Base-by-base conservation (phyloP, 2,797 vertebrate genomes). In the Scomberomorus guttatus region DNA sequence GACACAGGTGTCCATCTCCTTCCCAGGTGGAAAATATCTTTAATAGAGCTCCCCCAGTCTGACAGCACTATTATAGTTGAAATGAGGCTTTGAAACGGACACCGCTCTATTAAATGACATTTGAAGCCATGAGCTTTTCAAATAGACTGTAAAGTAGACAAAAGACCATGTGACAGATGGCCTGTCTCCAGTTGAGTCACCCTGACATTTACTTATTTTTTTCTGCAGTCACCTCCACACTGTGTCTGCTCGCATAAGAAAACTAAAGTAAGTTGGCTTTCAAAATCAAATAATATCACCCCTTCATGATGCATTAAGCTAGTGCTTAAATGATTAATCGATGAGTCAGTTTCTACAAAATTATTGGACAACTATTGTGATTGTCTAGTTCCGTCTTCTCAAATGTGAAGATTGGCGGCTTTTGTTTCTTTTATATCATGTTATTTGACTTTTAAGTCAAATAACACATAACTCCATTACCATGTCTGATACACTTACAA, bases 81-180 rank as follows among this genome's bases (percentile, higher is more conserved):
- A 89, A 87, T 76, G 73, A 83, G 66, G n/a, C 80, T 87, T 72
- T 81, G 78, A 83, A 83, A 83, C 62, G 50, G 81, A 83, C 8
- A 2, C 72, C 46, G 14, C 64, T 85, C 50, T 58, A 56, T 80
- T 78, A 85, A 81, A 86, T 64, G 80, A 80, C 83, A 85, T 88
- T 90, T 82, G 24, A 84, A 85, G 65, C 79, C 51, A 68, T 82
- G 75, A 77, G 65, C 60, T 77, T 86, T 75, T 75, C 56, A 81
- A 70, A 59, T 34, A 65, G 72, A 71, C 54, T 57, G 22, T 57
- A 82, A 72, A 75, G 60, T 65, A 81, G 83, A 86, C 87, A 85
- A 84, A 88, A 82, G 61, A 75, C 56, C 37, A 12, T 34, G 52
- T 83, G 86, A 90, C 79, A 72, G 66, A 82, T 80, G 82, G 63